Evolutionary conservation across 1,140 invertebrate species (phyloP), one percentile per base, ranked within the genome.

Genomic region (Trachymyrmex septentrionalis): DNA sequence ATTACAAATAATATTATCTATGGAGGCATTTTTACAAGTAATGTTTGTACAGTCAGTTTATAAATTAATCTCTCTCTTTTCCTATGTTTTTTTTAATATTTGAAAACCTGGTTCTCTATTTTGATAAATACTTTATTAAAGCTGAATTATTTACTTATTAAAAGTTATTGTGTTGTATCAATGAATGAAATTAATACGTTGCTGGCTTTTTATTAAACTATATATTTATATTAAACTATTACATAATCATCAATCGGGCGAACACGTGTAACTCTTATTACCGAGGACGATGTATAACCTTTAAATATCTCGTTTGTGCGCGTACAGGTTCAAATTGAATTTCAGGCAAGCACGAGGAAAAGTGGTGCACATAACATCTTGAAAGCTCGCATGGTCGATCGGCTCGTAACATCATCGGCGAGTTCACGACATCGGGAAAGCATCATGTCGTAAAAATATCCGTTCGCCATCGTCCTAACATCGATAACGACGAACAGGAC

Each of bases 361-460:
- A 80, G 61, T 24, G 75, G 0, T 19, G 64, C 14, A 5, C 53
- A 12, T 57, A n/a, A 14, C 14, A 34, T 63, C n/a, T 48, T 69
- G 34, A 30, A 82, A 27, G 21, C 24, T 30, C 69, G 34, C 53
- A 48, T 34, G 55, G 38, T 84, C 69, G 80, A 73, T 63, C 80
- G 19, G 7, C 4, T 34, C 16, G 27, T 72, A 48, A 61, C 27
- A 61, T 63, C 80, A 14, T 84, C 80, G 19, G 5, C 21, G 55
- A 73, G 66, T 82, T 81, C 55, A 30, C 80, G 67, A 63, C 53
- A 21, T 63, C 69, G 78, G 21, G 34, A 24, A 27, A 16, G 78
- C 78, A 19, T 48, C 50, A 53, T n/a, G 69, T 24, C 55, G 55
- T 84, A 84, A 84, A 84, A 84, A 84, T 75, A 84, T 84, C 80